phyloP scores from a whole-genome alignment of 2,113 vertebrate species.

The Entomyzon cyanotis region DNA sequence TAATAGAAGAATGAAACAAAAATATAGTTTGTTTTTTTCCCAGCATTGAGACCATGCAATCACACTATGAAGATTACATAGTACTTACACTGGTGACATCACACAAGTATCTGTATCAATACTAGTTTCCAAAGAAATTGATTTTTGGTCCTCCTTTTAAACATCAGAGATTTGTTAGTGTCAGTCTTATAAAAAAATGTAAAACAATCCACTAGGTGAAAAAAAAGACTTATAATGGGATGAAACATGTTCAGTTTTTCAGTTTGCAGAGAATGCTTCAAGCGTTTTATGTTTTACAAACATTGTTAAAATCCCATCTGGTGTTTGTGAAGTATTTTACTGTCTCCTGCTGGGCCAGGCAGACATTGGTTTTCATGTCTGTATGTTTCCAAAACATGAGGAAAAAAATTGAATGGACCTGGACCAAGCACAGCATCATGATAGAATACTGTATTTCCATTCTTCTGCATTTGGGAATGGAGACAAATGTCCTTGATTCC shows the following conservation, averaged over 20 bases:
- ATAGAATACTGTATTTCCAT: slow-evolving; percentile 66
- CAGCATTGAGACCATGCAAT: background rate
- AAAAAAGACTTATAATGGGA: slow-evolving; percentile 46
- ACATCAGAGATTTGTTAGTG: background rate
- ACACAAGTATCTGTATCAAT: background rate
- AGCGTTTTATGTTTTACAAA: slow-evolving; percentile 73
- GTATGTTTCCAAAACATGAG: slow-evolving; percentile 73
- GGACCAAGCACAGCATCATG: slow-evolving; percentile 60
- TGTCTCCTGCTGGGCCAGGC: slow-evolving; percentile 76
- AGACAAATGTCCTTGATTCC: slow-evolving; percentile 65
- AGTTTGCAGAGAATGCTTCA: slow-evolving; percentile 51
- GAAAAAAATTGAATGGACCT: slow-evolving; percentile 63
- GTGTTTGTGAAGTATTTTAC: slow-evolving; percentile 74
- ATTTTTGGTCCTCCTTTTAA: background rate
- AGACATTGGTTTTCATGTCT: slow-evolving; percentile 72
- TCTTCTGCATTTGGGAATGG: slow-evolving; percentile 48
- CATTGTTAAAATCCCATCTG: slow-evolving; percentile 75
- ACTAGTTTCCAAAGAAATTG: background rate
- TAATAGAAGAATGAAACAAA: background rate
- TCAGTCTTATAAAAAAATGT: slow-evolving; percentile 24
- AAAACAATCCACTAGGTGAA: slow-evolving; percentile 39
- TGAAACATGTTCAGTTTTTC: slow-evolving; percentile 60
- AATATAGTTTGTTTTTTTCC: background rate
- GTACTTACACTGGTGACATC: background rate
- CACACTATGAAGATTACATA: background rate